Base-by-base conservation (phyloP, 2,113 vertebrate genomes). In the Zootoca vivipara region DNA sequence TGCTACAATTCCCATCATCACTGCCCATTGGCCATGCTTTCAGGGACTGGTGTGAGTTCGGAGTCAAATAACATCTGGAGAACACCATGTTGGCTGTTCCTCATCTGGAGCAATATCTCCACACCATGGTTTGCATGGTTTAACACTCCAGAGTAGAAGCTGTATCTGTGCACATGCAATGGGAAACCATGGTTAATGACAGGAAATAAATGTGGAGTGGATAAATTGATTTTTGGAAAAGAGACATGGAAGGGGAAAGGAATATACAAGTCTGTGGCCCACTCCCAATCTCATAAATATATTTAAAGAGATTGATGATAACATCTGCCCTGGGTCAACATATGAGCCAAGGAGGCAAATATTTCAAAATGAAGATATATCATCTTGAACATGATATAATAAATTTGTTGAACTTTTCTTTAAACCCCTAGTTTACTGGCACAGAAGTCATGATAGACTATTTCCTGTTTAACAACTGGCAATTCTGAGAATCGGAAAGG, bases 301-400 rank as follows among this genome's bases (percentile, higher is more conserved):
- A 42, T 46, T 67, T 82, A 12, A 82, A 52, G 46, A 52, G 46
- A 52, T 52, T 52, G 46, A 10, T 52, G 46, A 52, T 52, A 30
- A 80, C 15, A 80, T 58, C 52, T 80, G 28, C 52, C 62, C 26
- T 9, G 6, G 46, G 46, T 2, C 52, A 56, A 22, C 46, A 26
- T 22, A 72, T 56, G 10, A 84, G 9, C 8, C 42, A 83, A 33
- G 13, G 40, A 72, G 30, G 7, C 9, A 12, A 88, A 89, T 87
- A 89, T 79, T 9, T 91, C 22, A 33, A 73, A 38, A 85, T 33
- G 5, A 56, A 77, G 20, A 38, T 46, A 88, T 69, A 93, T 94
- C 78, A 75, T 92, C 88, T 90, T 28, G 52, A 87, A 87, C 22
- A 58, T 85, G 83, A 92, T 56, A 62, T 70, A 93, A 93, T 56